Conservation (phyloP, 2,888 invertebrate species). For the Latrodectus hesperus region DNA sequence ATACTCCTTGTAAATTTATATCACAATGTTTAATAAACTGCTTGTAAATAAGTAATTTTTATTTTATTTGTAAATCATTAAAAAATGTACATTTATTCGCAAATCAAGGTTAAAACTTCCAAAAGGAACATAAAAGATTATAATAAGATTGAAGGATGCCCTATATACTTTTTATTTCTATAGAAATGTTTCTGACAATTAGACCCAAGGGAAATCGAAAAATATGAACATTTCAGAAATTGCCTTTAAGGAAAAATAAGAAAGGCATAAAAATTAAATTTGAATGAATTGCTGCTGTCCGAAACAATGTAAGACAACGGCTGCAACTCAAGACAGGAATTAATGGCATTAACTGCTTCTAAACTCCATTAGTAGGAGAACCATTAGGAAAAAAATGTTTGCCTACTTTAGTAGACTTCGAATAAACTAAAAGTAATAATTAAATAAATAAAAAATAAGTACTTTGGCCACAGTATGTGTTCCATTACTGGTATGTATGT, state of each 20-base stretch:
- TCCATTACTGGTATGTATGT: background rate
- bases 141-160: background rate
- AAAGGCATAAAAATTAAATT: conserved; percentile 52
- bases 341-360: conserved; percentile 60
- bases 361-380: conserved; percentile 56
- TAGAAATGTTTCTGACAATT: conserved; percentile 33
- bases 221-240: conserved; percentile 14
- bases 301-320: conserved; percentile 46
- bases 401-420: conserved; percentile 28
- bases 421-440: conserved; percentile 46
- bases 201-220: conserved; percentile 33
- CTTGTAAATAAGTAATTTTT: no score
- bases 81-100: no score
- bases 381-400: conserved; percentile 54
- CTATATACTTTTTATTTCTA: conserved; percentile 48
- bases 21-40: no score
- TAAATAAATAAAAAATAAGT: background rate
- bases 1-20: no score
- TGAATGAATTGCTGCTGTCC: conserved; percentile 54
- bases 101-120: no score
- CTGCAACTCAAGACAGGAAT: conserved; percentile 29
- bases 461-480: background rate
- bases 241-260: conserved; percentile 12
- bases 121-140: no score
- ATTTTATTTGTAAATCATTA: no score